Evolutionary conservation across 1,140 invertebrate species (phyloP), one percentile per base, ranked within the genome.

Genomic region (Camponotus floridanus): DNA sequence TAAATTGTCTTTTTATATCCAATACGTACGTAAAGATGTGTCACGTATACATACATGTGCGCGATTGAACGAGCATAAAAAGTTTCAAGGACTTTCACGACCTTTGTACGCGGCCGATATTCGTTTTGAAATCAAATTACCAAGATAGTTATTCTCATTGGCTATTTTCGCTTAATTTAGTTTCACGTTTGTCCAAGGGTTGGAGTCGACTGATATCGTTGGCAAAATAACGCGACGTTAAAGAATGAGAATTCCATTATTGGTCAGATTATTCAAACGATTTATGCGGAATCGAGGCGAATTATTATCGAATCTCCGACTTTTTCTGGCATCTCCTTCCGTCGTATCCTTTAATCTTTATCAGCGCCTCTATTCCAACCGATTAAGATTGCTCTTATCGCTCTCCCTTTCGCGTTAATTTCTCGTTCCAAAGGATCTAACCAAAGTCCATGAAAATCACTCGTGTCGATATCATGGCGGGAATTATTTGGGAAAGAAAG

Each of bases 161-260:
- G 45, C 42, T 80, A 80, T 67, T 80, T 80, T 36, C 65, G 65
- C 78, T 70, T 80, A 80, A 80, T 80, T 80, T 70, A 70, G 21
- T 70, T 57, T 36, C 51, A 9, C n/a, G 64, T 51, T 51, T 8
- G 76, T 21, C 21, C 61, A 55, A 26, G n/a, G n/a, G 76, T 45
- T 51, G 21, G 18, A 45, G 36, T 51, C 48, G 15, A 70, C 70
- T 65, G 78, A 80, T 80, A 70, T 42, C 21, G 21, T n/a, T 15
- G 6, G 31, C 64, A 70, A 70, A 80, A 80, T 80, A 80, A 59
- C 21, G 36, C 64, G 64, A 55, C 64, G 42, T 80, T 80, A 80
- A 80, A 80, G 31, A 36, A 70, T 18, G 48, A 80, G 70, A 70
- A 80, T 70, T 70, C 78, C 64, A 80, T 70, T 70, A 68, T 70